Base-by-base conservation (phyloP, 1,140 invertebrate genomes). In the Nylanderia fulva region DNA sequence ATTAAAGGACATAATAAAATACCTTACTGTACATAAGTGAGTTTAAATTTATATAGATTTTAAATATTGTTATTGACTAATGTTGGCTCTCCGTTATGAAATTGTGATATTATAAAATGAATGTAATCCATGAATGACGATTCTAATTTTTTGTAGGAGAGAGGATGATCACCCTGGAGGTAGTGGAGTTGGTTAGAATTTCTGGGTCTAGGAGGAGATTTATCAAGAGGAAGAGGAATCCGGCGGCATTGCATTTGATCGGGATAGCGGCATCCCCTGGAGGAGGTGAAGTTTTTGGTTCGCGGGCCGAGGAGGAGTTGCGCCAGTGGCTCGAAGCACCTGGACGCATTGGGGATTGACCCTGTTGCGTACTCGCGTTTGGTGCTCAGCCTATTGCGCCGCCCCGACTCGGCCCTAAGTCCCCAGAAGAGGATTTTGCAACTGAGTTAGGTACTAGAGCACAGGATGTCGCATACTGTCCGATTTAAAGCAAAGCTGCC, bases 321-420 rank as follows among this genome's bases (percentile, higher is more conserved):
- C 94, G 93, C 87, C 90, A 92, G 89, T 96, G 96, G 96, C 95
- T 96, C 77, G 95, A 96, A 90, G 93, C 95, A 90, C 92, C 91
- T 96, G 91, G 96, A 96, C 91, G 94, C 95, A 82, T 94, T 96
- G 90, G 96, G 96, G 48, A 95, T 96, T 87, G 96, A 96, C 93
- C 95, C 96, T 76, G 93, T 96, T 39, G 94, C 96, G 89, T 96
- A 96, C 93, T 95, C 96, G 91, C 95, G 95, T 56, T 96, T 96
- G 90, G 95, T 96, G 80, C 94, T 96, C 84, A 96, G 95, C 92
- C 91, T 96, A 56, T 92, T 96, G 88, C 94, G 95, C 90, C 92
- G 92, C 92, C 92, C 94, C 93, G 92, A 94, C 94, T 95, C 93
- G 94, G 94, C 93, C 93, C 93, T 94, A 64, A 93, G 92, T 90